Percentiles rank a stretch among this genome's conserved stretches.
phyloP scores from a whole-genome alignment of 2,888 invertebrate species.

The Candidula unifasciata region DNA sequence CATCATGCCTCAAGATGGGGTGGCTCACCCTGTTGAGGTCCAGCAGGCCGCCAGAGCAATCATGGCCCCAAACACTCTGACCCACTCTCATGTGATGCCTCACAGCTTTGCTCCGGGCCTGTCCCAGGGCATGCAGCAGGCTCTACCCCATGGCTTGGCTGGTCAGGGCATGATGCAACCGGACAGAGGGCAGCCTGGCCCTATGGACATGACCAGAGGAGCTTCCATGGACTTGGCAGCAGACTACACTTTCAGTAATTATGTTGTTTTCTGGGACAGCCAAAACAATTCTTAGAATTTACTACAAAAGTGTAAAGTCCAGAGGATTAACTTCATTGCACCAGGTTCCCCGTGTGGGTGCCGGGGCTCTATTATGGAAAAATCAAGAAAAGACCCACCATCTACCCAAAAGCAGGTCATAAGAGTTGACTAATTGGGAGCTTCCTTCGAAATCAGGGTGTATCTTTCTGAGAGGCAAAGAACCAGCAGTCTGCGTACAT shows the following conservation, averaged over 20 bases:
- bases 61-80: slow-evolving; percentile 25
- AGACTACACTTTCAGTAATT: slow-evolving; percentile 45
- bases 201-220: slow-evolving; percentile 43
- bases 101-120: slow-evolving; percentile 9
- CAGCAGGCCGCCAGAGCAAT: slow-evolving; percentile 32
- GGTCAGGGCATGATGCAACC: slow-evolving; percentile 24
- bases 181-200: background rate
- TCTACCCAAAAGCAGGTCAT: too few species aligned
- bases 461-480: too few species aligned
- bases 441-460: too few species aligned
- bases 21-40: slow-evolving; percentile 36
- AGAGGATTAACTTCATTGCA: too few species aligned
- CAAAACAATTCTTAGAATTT: slow-evolving; percentile 23
- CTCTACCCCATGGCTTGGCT: slow-evolving; percentile 3
- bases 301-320: too few species aligned
- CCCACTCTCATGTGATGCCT: slow-evolving; percentile 31
- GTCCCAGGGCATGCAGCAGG: slow-evolving; percentile 21
- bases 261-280: slow-evolving; percentile 48
- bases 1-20: slow-evolving; percentile 29
- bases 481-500: too few species aligned
- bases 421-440: too few species aligned
- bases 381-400: too few species aligned
- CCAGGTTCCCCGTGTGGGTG: too few species aligned
- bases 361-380: too few species aligned
- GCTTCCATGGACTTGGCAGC: slow-evolving; percentile 31